Evolutionary conservation across 2,888 invertebrate species (phyloP), one percentile per base, ranked within the genome.

Genomic region (Girardia tigrina): DNA sequence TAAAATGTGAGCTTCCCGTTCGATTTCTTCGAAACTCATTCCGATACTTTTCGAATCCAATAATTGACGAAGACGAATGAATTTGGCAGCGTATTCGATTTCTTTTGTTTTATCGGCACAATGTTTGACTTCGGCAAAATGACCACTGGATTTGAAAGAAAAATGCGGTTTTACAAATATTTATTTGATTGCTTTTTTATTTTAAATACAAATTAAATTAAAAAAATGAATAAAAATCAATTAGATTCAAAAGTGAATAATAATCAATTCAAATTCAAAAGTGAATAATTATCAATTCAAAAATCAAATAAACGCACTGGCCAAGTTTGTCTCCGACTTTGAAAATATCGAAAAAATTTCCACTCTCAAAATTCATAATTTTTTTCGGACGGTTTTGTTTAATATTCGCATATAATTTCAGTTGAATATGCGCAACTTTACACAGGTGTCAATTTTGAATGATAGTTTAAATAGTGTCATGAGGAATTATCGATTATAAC

Each of bases 111-210:
- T 74, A 75, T 36, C 20, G 26, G 14, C 29, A 29, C 75, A 75
- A 73, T 29, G 27, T n/a, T 29, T 20, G 23, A 75, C 75, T 75
- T 75, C 75, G 23, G 75, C 75, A 75, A 75, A 75, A 26, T 75
- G 75, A 26, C 75, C 75, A 36, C 75, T 75, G 28, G 16, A 29
- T 12, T n/a, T n/a, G n/a, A n/a, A n/a, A n/a, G n/a, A n/a, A n/a
- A n/a, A n/a, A n/a, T n/a, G n/a, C n/a, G n/a, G n/a, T n/a, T n/a
- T n/a, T n/a, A n/a, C n/a, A n/a, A n/a, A n/a, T n/a, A n/a, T n/a
- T n/a, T n/a, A n/a, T n/a, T n/a, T n/a, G n/a, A n/a, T n/a, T n/a
- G n/a, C n/a, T n/a, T n/a, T n/a, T n/a, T n/a, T n/a, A n/a, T n/a
- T n/a, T n/a, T n/a, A n/a, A n/a, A n/a, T n/a, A n/a, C n/a, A n/a